phyloP scores from a whole-genome alignment of 1,140 invertebrate species.

The Daktulosphaira vitifoliae region DNA sequence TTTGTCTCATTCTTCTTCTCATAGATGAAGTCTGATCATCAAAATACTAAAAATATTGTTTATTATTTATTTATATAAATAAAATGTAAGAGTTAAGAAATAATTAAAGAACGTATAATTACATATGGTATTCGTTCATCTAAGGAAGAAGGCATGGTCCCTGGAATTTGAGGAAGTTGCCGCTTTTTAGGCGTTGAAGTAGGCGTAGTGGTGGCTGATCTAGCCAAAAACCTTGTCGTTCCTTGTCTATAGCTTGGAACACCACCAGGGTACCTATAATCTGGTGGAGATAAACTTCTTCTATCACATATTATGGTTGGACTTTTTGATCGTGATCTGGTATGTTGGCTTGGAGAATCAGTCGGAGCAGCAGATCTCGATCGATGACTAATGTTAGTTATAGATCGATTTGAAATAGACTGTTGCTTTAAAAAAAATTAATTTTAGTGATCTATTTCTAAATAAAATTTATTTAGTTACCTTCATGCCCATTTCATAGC shows the following conservation, averaged over 20 bases:
- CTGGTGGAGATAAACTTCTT: slow-evolving; percentile 43
- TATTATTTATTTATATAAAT: neutral
- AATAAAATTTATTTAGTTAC: neutral
- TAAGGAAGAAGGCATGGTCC: slow-evolving; percentile 38
- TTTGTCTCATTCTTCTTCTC: slow-evolving; percentile 57
- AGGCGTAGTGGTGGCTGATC: slow-evolving; percentile 81
- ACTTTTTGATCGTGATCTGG: slow-evolving; percentile 42
- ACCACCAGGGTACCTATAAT: slow-evolving; percentile 39
- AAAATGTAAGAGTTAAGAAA: neutral
- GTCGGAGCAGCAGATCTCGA: slow-evolving; percentile 68
- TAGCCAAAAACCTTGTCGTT: slow-evolving; percentile 39
- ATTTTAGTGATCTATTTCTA: neutral
- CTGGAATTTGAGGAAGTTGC: slow-evolving; percentile 84
- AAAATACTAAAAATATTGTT: slow-evolving; percentile 56
- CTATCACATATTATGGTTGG: slow-evolving; percentile 38
- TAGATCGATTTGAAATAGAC: slow-evolving; percentile 3
- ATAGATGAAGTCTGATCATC: slow-evolving; percentile 70
- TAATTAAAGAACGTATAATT: neutral
- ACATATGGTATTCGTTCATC: slow-evolving; percentile 39
- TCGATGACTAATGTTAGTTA: slow-evolving; percentile 41
- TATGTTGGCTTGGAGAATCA: slow-evolving; percentile 49
- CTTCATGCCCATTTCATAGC: slow-evolving; percentile 8
- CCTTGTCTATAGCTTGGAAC: slow-evolving; percentile 20
- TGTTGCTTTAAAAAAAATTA: slow-evolving; percentile 9
- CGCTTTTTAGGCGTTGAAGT: slow-evolving; percentile 91